Evolutionary conservation across 1,140 invertebrate species (phyloP), one percentile per base, ranked within the genome.

Genomic region (Rhizoglyphus robini): DNA sequence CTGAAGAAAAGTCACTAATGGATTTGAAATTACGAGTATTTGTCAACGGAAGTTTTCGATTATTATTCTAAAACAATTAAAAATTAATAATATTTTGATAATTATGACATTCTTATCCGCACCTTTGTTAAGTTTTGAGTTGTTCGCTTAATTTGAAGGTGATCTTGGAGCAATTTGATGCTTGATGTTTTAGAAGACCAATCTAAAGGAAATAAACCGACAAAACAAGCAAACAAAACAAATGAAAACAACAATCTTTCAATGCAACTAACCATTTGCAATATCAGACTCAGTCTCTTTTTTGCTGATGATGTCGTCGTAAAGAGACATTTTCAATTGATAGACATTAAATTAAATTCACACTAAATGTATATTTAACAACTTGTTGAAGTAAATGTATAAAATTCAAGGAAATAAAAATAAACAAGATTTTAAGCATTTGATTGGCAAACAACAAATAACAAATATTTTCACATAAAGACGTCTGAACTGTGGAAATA

Each of bases 271-370:
- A 34, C n/a, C 51, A 25, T 34, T 34, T 11, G 31, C 29, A 48
- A 18, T 18, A 25, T 62, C 47, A 8, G 15, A 20, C 29, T 68
- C 47, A 8, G 15, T 20, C 29, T 68, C 32, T 8, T 46, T 20
- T 38, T 4, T 30, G 11, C 23, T 47, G 8, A 68, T 34, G 27
- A 68, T 51, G 59, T 68, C 67, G 34, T 67, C 67, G 31, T 68
- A 68, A 36, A 68, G 66, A 20, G 67, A 68, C 67, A 68, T 68
- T n/a, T n/a, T n/a, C n/a, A n/a, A n/a, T n/a, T n/a, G n/a, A n/a
- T n/a, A n/a, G n/a, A n/a, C n/a, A n/a, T n/a, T n/a, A n/a, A n/a
- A n/a, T n/a, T n/a, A n/a, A n/a, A n/a, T n/a, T n/a, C n/a, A n/a
- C n/a, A n/a, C n/a, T n/a, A n/a, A n/a, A n/a, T n/a, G n/a, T n/a